Conservation (phyloP, 2,888 invertebrate genomes). For the Dromius quadrimaculatus region DNA sequence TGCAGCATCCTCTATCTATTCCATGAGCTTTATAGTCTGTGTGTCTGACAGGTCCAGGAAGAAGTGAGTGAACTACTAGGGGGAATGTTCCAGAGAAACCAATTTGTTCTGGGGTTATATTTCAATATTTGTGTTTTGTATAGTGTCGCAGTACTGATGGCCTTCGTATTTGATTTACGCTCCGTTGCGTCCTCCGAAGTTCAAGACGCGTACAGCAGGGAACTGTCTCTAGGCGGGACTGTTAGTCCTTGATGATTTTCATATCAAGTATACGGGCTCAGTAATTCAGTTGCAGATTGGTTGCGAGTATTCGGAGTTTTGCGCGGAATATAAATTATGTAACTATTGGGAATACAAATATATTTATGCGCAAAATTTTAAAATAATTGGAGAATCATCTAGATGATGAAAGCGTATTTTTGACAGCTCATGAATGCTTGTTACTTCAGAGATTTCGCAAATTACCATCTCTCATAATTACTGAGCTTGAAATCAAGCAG, state of each 20-base stretch:
- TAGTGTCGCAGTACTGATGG: constrained; percentile 34
- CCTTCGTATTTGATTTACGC: constrained; percentile 33
- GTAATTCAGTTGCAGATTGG: constrained; percentile 7
- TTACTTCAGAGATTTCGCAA: no score
- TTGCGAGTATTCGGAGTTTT: background rate
- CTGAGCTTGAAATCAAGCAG: no score
- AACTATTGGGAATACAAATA: constrained; percentile 1
- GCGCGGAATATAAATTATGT: background rate
- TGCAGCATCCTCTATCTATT: background rate
- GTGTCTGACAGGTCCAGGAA: background rate
- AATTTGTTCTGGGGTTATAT: constrained; percentile 47
- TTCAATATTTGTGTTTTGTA: constrained; percentile 51
- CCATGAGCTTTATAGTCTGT: background rate
- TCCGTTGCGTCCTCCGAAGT: no score
- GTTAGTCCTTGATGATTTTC: constrained; percentile 18
- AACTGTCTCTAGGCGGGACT: background rate
- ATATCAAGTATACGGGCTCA: constrained; percentile 18
- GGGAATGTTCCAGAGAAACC: constrained; percentile 20
- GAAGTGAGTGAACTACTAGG: background rate
- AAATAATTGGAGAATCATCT: no score
- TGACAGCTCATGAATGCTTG: no score
- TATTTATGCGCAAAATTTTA: no score
- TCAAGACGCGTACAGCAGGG: background rate
- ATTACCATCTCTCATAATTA: no score
- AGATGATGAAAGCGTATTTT: no score